Evolutionary conservation across 2,113 vertebrate species (phyloP), one percentile per base, ranked within the genome.

Genomic region (Lepus europaeus): DNA sequence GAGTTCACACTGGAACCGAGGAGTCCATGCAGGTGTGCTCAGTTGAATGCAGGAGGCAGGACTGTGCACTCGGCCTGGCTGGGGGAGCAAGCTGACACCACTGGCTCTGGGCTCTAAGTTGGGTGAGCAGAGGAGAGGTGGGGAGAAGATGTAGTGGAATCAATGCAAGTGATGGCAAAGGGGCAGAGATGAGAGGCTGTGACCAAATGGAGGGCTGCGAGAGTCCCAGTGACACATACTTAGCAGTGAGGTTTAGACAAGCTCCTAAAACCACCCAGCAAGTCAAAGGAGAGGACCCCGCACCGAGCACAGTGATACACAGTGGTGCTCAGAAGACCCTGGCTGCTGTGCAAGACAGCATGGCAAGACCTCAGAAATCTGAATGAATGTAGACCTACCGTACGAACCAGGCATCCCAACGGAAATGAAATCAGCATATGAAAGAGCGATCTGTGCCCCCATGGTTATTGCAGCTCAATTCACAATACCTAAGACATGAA

Each of bases 41-140:
- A 6, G 49, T 12, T 56, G 14, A 56, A 33, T 33, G 22, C 20
- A 39, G 23, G 23, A 66, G 17, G 29, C 51, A 84, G 33, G 76
- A 14, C 36, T 22, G 8, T 9, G 17, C 3, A 6, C 2, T 9
- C 29, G 6, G 49, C 27, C 6, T 45, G 25, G 16, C 39, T 72
- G 19, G 9, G 27, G 51, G 14, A 83, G 68, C 6, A 59, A 56
- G 31, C 0, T 9, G 59, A 76, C 56, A 70, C 6, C 2, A 22
- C 10, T n/a, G 9, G 19, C 13, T 8, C 19, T 0, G 9, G 25
- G 23, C 6, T 59, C 36, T 7, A 0, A 6, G 66, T 17, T 74
- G n/a, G 19, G 5, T 5, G 3, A 19, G 6, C 2, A 49, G 12
- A 19, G 19, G 31, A 49, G 2, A 70, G 39, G 29, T 13, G 51